Base-by-base conservation (phyloP, 2,797 vertebrate genomes). In the Anomalospiza imberbis region DNA sequence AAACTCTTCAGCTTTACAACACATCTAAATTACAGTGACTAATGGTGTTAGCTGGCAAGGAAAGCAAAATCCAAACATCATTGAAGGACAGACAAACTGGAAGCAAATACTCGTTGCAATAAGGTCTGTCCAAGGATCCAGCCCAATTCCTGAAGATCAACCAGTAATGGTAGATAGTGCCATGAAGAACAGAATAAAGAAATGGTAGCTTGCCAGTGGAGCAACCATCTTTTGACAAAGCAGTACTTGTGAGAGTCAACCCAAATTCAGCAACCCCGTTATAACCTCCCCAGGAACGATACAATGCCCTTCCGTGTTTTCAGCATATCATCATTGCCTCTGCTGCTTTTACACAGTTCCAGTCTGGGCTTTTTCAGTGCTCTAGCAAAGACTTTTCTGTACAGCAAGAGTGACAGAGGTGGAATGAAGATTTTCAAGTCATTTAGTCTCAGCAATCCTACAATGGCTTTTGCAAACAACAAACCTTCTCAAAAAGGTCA, bases 401-500 rank as follows among this genome's bases (percentile, higher is more conserved):
- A 57, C 45, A 86, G 47, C 18, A 18, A 0, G 0, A 88, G 34
- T 74, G 38, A 84, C 53, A 71, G 55, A 91, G 31, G 6, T 12
- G 25, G 38, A 94, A 88, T 11, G 21, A 88, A 32, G 45, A 88
- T 44, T 96, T 94, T 86, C 60, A 88, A 92, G 58, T 44, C 19
- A 88, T 94, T 86, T 79, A 3, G 13, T 57, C 70, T 76, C 62
- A 55, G 70, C n/a, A 93, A 85, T 95, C 91, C 36, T 90, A 79
- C 74, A 91, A 77, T 14, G 40, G 54, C 31, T 92, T 94, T 71
- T 85, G 40, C 61, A 92, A 94, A 88, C 80, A 94, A 92, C 53
- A 95, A 76, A 90, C 34, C 42, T 91, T 63, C 82, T 91, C 76
- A 78, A 92, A 86, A 73, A 90, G 77, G 63, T 87, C 77, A 67